Base-by-base conservation (phyloP, 2,888 invertebrate genomes). In the Pyrochroa serraticornis region DNA sequence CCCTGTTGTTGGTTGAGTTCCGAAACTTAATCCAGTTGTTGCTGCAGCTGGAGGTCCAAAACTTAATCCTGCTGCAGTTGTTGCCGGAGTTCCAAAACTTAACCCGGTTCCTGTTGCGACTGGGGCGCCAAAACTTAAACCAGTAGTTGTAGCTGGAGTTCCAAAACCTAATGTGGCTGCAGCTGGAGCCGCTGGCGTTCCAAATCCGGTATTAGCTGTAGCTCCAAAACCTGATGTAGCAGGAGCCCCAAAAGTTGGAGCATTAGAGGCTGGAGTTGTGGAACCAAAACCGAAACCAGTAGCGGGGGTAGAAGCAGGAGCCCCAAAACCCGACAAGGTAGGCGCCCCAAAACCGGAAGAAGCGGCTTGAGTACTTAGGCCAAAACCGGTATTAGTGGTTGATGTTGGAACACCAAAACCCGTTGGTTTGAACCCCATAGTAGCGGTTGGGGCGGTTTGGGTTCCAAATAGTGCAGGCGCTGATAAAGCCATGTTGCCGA, bases 211-310 rank as follows among this genome's bases (percentile, higher is more conserved):
- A 22, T 5, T 67, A 52, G 77, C 71, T 36, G 68, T 35, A 33
- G 49, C 36, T 8, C 22, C 43, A 37, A 59, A 56, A 39, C 44
- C 42, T 22, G 48, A 57, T 10, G 45, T 33, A 30, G 43, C 36
- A 3, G 37, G 9, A 37, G 45, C 14, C 2, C 63, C 60, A 33
- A 63, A 54, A 44, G 43, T 45, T 6, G 60, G 47, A 6, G 54
- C 51, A 8, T 37, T 9, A 32, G 49, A 30, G 7, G 64, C 30
- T 6, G 63, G 43, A 36, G 52, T 51, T 12, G 65, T 73, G 0
- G 78, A 49, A 12, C 71, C 70, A 59, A 72, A 68, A 51, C 63
- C 67, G 42, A 72, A 65, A 7, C 67, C 64, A 13, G 62, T 37
- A 22, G 56, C 45, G n/a, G 67, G 47, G 45, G 64, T 39, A 22